phyloP scores from a whole-genome alignment of 2,888 invertebrate species.

The Oxyteleia sp. region DNA sequence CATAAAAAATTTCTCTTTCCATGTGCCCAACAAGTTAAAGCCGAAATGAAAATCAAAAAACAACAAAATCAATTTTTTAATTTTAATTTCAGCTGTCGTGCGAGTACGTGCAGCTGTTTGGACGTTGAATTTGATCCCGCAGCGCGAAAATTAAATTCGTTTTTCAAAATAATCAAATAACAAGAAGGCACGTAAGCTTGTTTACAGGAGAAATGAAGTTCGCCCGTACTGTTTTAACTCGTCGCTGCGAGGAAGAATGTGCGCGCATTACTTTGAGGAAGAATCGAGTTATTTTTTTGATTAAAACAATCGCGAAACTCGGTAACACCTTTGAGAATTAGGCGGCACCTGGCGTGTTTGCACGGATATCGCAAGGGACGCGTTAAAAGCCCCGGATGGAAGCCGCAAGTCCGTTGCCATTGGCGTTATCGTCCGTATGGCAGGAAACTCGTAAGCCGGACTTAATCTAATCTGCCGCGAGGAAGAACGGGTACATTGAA shows the following conservation, averaged over 20 bases:
- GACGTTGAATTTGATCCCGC: constrained; percentile 5
- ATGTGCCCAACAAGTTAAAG: no score
- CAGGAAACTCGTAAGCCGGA: constrained; percentile 74
- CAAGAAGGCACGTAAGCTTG: constrained; percentile 32
- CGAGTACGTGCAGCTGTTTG: constrained; percentile 24
- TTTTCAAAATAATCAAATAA: constrained; percentile 42
- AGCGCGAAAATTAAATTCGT: constrained; percentile 1
- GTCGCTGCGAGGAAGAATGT: constrained; percentile 16
- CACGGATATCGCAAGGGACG: constrained; percentile 65
- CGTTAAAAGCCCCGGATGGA: constrained; percentile 71
- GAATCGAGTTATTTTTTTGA: constrained; percentile 53
- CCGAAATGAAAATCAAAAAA: no score
- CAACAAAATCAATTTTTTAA: no score
- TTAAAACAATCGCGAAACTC: constrained; percentile 59
- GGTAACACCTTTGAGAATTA: constrained; percentile 66
- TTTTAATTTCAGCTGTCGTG: constrained; percentile 38
- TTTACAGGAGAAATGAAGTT: constrained; percentile 7
- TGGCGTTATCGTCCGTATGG: constrained; percentile 73
- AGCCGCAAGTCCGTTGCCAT: constrained; percentile 73
- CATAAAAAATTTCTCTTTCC: no score
- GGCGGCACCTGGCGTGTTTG: constrained; percentile 62
- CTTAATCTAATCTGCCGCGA: constrained; percentile 75
- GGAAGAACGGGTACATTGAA: constrained; percentile 63
- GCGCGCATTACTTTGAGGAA: constrained; percentile 6
- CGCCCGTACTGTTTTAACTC: not conserved